Percentiles rank a stretch among this genome's conserved stretches.
These are phyloP conservation scores for Leptinotarsa texana DNA, from an alignment of 1,140 invertebrate genomes.

Conservation along the genomic window DNA sequence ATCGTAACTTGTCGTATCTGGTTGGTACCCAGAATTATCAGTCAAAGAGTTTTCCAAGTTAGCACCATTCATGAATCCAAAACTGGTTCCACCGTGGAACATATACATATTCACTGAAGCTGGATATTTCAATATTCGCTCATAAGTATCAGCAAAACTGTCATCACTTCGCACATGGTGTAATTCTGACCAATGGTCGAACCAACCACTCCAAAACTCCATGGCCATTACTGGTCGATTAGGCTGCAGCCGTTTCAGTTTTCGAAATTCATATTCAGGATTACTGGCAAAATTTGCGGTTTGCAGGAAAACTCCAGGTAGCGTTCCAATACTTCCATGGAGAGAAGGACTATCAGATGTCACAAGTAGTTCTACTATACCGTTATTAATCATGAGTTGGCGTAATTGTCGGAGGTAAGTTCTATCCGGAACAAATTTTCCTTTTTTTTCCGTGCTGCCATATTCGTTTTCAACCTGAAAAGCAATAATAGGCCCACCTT, in stretches of 20 bases:
- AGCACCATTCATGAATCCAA: constrained; percentile 70
- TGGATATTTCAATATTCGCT: constrained; percentile 48
- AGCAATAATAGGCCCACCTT: constrained; percentile 65
- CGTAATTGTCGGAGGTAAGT: constrained; percentile 57
- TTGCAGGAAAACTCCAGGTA: constrained; percentile 47
- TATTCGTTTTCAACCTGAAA: constrained; percentile 65
- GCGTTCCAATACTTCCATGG: constrained; percentile 34
- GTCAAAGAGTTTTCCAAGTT: constrained; percentile 51
- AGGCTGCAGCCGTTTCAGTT: constrained; percentile 57
- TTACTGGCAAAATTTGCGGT: constrained; percentile 62
- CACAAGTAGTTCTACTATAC: constrained; percentile 58
- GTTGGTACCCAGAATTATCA: constrained; percentile 50
- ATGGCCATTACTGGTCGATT: constrained; percentile 64
- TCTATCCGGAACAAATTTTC: constrained; percentile 53
- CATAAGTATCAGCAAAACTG: constrained; percentile 36
- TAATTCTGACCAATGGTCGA: constrained; percentile 56
- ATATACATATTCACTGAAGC: constrained; percentile 71
- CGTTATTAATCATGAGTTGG: constrained; percentile 48
- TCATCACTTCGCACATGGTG: constrained; percentile 40
- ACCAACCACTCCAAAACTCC: constrained; percentile 72
- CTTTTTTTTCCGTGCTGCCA: constrained; percentile 47
- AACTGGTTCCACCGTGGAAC: constrained; percentile 74
- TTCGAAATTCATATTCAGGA: constrained; percentile 51
- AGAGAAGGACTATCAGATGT: constrained; percentile 57
- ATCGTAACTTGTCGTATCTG: constrained; percentile 61